Base-by-base conservation (phyloP, 1,140 invertebrate genomes). In the Anastrepha ludens region DNA sequence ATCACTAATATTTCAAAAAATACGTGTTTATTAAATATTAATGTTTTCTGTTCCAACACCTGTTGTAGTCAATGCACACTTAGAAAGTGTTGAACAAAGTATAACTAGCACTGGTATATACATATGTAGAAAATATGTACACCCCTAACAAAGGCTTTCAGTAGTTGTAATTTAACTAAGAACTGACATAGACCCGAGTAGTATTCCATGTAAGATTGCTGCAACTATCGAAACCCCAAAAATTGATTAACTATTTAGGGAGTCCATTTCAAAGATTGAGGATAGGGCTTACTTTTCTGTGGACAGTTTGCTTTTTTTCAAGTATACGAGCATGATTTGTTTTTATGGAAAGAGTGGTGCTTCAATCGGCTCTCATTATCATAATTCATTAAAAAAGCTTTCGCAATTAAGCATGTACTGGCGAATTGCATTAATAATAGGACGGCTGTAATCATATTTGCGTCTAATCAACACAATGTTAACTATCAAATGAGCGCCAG, bases 1-100 rank as follows among this genome's bases (percentile, higher is more conserved):
- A 60, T 58, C 60, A 62, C 74, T 8, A n/a, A 55, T 29, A 81
- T 59, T 86, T 86, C 85, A 86, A 81, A 86, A 81, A 81, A 81
- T 55, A 55, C 50, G 20, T 81, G 20, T 81, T n/a, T 81, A 58
- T 81, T 81, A 29, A 47, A 44, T 47, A 44, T 74, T 44, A 74
- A 74, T 74, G 67, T 74, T 74, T 74, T 74, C 67, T 15, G 41
- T 74, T 44, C 39, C 11, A 74, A 74, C 67, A 74, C 67, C 44
- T 74, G 17, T 44, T 47, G 39, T 74, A 74, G 67, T 44, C 39
- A 74, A 74, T 74, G 67, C 67, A 74, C 67, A 74, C 41, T 74
- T 74, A 74, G 67, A 74, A 44, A 4, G 67, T 74, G 67, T 74
- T 44, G 67, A 44, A 74, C 41, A 44, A 67, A 47, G 15, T 74